Percentiles rank a stretch among this genome's conserved stretches.
These are phyloP conservation scores for Chelonus formosanus DNA, from an alignment of 2,888 invertebrate genomes.

Conservation along the genomic window DNA sequence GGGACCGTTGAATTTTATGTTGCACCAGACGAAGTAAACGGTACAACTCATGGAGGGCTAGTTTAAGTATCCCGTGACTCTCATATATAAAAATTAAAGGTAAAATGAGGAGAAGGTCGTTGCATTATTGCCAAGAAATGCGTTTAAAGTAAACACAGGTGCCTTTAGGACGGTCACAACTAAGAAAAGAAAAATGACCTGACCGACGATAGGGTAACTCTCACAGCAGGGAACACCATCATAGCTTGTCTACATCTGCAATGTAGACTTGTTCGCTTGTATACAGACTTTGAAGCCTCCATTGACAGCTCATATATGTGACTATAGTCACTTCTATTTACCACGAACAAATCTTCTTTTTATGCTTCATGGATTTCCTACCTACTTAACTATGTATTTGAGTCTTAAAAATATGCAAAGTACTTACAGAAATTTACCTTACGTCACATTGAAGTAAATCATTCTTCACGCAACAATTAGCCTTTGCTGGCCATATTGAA, in stretches of 20 bases:
- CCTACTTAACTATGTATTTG: too few species aligned
- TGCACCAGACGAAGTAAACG: too few species aligned
- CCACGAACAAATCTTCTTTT: constrained; percentile 16
- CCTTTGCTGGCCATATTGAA: too few species aligned
- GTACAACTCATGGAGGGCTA: too few species aligned
- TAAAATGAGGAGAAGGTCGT: constrained; percentile 27
- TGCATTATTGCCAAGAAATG: constrained; percentile 48
- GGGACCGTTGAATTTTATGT: too few species aligned
- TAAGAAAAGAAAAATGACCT: constrained; percentile 30
- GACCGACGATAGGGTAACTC: constrained; percentile 4
- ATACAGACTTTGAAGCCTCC: background rate
- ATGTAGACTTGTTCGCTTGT: background rate
- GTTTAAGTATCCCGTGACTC: background rate
- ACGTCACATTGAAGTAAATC: too few species aligned
- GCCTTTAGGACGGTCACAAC: constrained; percentile 32
- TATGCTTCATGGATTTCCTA: too few species aligned
- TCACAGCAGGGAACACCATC: constrained; percentile 11
- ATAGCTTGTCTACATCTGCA: background rate
- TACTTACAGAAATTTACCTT: too few species aligned
- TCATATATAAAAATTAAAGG: constrained; percentile 15
- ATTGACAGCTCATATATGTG: background rate
- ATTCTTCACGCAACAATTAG: too few species aligned
- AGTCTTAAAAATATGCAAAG: too few species aligned
- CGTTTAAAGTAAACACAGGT: constrained; percentile 53
- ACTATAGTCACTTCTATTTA: constrained; percentile 1